Base-by-base conservation (phyloP, 1,140 invertebrate species). In the Paraescarpia echinospica region DNA sequence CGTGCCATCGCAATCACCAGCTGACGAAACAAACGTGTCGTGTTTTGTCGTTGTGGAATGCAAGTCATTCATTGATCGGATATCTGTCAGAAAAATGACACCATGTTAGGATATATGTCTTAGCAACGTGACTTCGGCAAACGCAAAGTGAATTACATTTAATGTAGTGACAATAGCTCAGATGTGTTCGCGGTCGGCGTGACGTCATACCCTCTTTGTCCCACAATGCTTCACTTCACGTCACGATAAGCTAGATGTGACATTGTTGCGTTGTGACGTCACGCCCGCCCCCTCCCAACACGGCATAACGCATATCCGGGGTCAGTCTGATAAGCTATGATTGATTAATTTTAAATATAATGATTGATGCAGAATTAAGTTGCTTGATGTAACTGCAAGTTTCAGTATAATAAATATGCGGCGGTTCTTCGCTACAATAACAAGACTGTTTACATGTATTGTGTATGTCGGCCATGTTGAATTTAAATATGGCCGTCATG, bases 281-380 rank as follows among this genome's bases (percentile, higher is more conserved):
- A 51, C 48, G 48, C 48, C 48, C 48, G 8, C n/a, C 27, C 22
- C 12, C 59, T 4, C 59, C 14, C 27, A 22, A 77, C 59, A 22
- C 41, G 41, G 41, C 41, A 41, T 41, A 41, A 41, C 41, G 41
- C 4, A 4, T 6, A 41, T 41, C 12, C 41, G 4, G 1, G 22
- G 59, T 18, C n/a, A n/a, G n/a, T n/a, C n/a, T 27, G 59, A 77
- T 77, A 77, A 77, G 27, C 59, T 41, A 41, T 41, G 59, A 77
- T 77, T 77, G 59, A 77, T 77, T 77, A 77, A 77, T 77, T 77
- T 77, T 77, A 77, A 77, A 77, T 77, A 77, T 14, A 77, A 77
- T 77, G 8, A 27, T 31, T 77, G 59, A 77, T 77, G 59, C 59
- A 77, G 8, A 41, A 41, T 77, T n/a, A n/a, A n/a, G n/a, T 77